phyloP scores from a whole-genome alignment of 2,113 vertebrate species.

The Tichodroma muraria region DNA sequence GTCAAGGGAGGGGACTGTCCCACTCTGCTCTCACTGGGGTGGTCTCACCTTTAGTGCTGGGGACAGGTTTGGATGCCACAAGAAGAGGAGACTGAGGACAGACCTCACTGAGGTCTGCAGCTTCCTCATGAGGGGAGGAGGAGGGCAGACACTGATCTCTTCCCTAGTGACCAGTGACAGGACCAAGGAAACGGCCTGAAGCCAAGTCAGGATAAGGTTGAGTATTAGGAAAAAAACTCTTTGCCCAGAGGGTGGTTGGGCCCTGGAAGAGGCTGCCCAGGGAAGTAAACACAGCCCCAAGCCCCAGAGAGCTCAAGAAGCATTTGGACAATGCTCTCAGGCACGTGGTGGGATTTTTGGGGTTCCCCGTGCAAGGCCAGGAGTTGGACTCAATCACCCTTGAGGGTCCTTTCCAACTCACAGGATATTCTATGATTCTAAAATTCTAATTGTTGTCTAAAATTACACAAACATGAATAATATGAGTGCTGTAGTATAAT shows the following conservation, averaged over 20 bases:
- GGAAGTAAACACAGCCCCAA: neutral
- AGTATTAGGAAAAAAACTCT: neutral
- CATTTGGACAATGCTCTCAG: neutral
- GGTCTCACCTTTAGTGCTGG: neutral
- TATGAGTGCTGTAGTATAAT: neutral
- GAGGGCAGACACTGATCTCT: neutral
- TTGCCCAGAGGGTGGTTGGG: neutral
- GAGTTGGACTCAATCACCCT: neutral
- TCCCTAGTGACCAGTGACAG: neutral
- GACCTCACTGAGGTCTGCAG: neutral
- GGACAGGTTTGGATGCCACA: neutral
- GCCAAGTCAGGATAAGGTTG: neutral
- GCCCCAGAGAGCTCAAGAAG: neutral
- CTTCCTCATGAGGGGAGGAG: neutral
- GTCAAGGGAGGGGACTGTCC: neutral
- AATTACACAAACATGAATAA: neutral
- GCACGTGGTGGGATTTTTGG: neutral
- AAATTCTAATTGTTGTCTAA: neutral
- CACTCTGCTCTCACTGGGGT: neutral
- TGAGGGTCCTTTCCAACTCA: neutral
- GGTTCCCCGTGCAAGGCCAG: neutral
- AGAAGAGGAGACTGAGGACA: neutral
- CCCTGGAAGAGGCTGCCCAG: neutral
- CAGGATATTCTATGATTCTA: neutral
- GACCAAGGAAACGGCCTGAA: neutral